Conservation (phyloP, 1,140 invertebrate genomes). For the Chlorops oryzae region DNA sequence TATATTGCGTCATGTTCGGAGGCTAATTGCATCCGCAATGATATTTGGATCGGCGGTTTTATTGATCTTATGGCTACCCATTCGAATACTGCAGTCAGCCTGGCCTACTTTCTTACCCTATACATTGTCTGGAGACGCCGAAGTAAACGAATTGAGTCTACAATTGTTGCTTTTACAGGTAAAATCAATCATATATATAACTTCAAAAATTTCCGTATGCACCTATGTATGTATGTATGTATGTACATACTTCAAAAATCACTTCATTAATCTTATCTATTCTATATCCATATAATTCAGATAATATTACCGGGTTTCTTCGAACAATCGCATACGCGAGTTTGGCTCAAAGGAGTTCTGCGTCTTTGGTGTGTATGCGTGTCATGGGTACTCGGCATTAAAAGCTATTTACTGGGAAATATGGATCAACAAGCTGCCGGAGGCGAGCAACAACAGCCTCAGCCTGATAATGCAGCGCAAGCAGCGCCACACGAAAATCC, state of each 20-base stretch:
- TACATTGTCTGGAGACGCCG: slow-evolving; percentile 73
- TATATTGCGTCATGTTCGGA: slow-evolving; percentile 80
- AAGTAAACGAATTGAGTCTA: slow-evolving; percentile 86
- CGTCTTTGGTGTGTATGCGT: slow-evolving; percentile 83
- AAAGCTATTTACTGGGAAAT: slow-evolving; percentile 82
- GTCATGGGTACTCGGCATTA: slow-evolving; percentile 76
- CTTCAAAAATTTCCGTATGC: not conserved
- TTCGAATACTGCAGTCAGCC: slow-evolving; percentile 75
- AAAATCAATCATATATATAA: too few species aligned
- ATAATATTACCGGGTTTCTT: slow-evolving; percentile 92
- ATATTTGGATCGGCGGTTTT: slow-evolving; percentile 95
- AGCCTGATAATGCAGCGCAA: slow-evolving; percentile 6
- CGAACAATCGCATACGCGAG: slow-evolving; percentile 91
- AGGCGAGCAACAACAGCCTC: slow-evolving; percentile 7
- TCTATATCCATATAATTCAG: slow-evolving; percentile 35
- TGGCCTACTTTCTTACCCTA: slow-evolving; percentile 91
- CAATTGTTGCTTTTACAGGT: slow-evolving; percentile 90
- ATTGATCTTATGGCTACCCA: slow-evolving; percentile 93
- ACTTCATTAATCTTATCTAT: not conserved
- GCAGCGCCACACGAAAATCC: slow-evolving; percentile 15
- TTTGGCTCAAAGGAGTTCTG: slow-evolving; percentile 84
- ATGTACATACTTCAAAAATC: too few species aligned
- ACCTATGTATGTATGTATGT: not conserved
- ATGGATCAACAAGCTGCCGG: slow-evolving; percentile 44
- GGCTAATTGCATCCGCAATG: slow-evolving; percentile 86